A percentile compares a stretch with the other conserved stretches of the same genome.
Evolutionary conservation across 2,888 invertebrate genomes (phyloP).

Genomic region (Helobdella robusta): DNA sequence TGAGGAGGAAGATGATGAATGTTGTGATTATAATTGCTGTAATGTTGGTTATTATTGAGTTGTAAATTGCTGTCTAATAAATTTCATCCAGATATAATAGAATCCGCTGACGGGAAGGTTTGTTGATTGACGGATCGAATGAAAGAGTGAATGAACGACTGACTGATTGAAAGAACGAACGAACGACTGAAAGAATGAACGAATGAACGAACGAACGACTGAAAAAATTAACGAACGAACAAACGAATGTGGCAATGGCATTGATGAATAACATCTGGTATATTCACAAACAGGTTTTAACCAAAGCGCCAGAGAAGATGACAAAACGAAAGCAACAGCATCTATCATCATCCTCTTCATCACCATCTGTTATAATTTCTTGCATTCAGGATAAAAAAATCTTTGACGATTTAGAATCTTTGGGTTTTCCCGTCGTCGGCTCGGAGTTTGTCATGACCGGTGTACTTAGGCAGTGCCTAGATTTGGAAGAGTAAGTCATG

Average conservation of each 20-base stretch:
- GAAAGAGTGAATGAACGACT: not conserved
- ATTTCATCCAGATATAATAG: no score
- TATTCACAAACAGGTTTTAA: no score
- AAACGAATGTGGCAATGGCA: no score
- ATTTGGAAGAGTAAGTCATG: slow-evolving; percentile 42
- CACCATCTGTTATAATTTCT: slow-evolving; percentile 53
- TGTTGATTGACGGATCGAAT: not conserved
- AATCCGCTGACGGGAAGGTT: no score
- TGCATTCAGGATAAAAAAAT: slow-evolving; percentile 50
- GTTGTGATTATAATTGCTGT: not conserved
- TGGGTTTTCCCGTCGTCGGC: slow-evolving; percentile 50
- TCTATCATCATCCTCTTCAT: no score
- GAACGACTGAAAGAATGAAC: no score
- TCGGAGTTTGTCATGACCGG: slow-evolving; percentile 55
- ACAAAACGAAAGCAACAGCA: no score
- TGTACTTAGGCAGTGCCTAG: slow-evolving; percentile 52
- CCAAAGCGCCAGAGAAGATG: no score
- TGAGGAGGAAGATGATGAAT: slow-evolving; percentile 9
- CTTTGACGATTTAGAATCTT: slow-evolving; percentile 47
- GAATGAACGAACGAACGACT: no score
- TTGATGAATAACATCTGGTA: no score
- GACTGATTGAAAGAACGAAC: no score
- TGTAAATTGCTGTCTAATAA: slow-evolving; percentile 40
- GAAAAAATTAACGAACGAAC: no score
- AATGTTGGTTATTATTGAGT: slow-evolving; percentile 31